Conservation (phyloP, 53 echinoderm and acorn worm genomes). For the Apostichopus leukothele region DNA sequence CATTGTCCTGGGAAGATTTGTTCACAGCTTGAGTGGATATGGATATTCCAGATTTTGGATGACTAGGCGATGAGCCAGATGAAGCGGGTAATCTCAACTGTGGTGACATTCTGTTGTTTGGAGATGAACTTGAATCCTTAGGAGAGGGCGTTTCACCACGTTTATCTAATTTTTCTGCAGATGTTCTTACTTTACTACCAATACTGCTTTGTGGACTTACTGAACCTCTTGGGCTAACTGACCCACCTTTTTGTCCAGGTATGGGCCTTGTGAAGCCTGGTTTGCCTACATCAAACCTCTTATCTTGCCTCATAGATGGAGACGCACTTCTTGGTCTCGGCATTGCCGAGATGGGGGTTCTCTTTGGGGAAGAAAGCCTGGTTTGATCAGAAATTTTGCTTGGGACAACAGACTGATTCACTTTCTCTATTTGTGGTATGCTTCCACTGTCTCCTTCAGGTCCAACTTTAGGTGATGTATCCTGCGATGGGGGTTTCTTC, state of each 20-base stretch:
- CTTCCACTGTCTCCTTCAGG: conserved; percentile 9
- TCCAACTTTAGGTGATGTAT: conserved; percentile 6
- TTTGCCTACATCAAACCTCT: conserved; percentile 24
- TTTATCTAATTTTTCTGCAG: conserved; percentile 12
- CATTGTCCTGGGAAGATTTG: neutral
- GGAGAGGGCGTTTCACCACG: conserved; percentile 17
- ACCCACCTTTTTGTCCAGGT: conserved; percentile 31
- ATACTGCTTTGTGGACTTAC: conserved; percentile 25
- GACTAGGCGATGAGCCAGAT: conserved; percentile 29
- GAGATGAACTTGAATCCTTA: neutral
- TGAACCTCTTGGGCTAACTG: conserved; percentile 37
- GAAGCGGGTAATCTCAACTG: conserved; percentile 41
- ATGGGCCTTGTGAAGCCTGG: conserved; percentile 20
- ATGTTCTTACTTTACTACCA: neutral
- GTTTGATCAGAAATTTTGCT: conserved; percentile 3
- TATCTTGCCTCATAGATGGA: conserved; percentile 28
- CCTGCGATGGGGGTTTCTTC: conserved; percentile 37
- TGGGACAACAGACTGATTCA: neutral
- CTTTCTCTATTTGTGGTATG: neutral
- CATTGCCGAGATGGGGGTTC: neutral
- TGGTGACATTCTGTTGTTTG: conserved; percentile 38
- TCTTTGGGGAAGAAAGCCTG: conserved; percentile 10
- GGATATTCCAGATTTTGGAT: conserved; percentile 9
- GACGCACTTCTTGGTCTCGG: conserved; percentile 36
- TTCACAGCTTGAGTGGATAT: neutral